These are phyloP conservation scores for Isaurus tuberculatus DNA, from an alignment of 92 coral and sea anemone species.

Conservation along the genomic window DNA sequence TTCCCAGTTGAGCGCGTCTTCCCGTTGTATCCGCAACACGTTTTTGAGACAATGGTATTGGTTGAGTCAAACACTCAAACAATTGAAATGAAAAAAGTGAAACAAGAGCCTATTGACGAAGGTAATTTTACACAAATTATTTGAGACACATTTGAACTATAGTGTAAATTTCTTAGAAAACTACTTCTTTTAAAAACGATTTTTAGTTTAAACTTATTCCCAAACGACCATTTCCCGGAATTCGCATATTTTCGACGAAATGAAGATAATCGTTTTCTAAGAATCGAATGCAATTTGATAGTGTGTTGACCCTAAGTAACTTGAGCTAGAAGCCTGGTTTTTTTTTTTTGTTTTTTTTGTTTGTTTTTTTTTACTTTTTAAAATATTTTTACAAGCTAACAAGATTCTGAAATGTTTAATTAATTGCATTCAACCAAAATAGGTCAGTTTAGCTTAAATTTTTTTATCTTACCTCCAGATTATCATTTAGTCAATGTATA, in stretches of 20 bases:
- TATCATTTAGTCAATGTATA: too few species aligned
- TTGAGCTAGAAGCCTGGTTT: not conserved
- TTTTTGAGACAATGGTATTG: conserved; percentile 19
- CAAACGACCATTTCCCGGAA: conserved; percentile 34
- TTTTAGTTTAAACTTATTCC: not conserved
- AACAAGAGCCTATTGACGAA: conserved; percentile 20
- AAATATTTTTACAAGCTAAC: not conserved
- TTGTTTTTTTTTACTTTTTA: not conserved
- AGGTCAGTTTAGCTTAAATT: too few species aligned
- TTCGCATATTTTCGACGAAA: conserved; percentile 17
- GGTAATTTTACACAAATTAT: conserved; percentile 9
- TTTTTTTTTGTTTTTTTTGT: not conserved
- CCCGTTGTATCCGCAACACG: not conserved
- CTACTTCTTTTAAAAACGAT: conserved; percentile 3
- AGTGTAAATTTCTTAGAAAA: not conserved
- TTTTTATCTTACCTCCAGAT: not conserved
- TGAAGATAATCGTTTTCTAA: conserved; percentile 2
- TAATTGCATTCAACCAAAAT: too few species aligned
- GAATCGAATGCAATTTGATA: conserved; percentile 29
- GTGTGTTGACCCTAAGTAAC: not conserved
- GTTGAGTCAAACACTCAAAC: not conserved
- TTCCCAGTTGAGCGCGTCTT: conserved; percentile 20
- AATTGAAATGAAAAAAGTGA: conserved; percentile 10
- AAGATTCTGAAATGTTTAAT: not conserved
- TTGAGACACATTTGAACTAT: not conserved